Percentiles rank a stretch among this genome's conserved stretches.
Conservation (phyloP, 2,113 vertebrate genomes). For the Rhinoderma darwinii region DNA sequence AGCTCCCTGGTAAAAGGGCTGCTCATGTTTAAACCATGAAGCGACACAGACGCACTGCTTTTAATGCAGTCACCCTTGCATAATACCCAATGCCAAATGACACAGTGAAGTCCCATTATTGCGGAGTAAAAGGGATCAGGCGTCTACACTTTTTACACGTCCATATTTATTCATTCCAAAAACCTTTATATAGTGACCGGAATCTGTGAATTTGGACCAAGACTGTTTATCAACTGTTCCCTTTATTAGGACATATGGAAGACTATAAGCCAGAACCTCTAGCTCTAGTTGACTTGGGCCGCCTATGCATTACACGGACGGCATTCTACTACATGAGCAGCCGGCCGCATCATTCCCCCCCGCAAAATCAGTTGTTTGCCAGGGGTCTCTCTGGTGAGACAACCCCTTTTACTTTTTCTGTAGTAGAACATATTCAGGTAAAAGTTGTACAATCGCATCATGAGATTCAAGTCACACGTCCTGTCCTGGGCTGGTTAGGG, state of each 20-base stretch:
- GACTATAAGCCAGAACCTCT: no score
- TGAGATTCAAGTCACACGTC: no score
- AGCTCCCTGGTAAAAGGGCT: constrained; percentile 1
- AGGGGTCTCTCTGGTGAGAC: no score
- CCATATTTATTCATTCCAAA: not conserved
- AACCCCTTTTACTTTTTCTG: no score
- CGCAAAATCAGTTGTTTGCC: no score
- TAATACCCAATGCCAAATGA: not conserved
- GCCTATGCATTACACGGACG: no score
- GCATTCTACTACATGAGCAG: no score
- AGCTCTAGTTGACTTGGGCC: no score
- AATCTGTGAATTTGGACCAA: not conserved
- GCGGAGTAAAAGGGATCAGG: not conserved
- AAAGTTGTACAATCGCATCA: no score
- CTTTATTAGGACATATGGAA: not conserved
- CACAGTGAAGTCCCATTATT: not conserved
- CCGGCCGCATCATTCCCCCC: no score
- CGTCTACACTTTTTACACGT: not conserved
- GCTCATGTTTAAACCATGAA: constrained; percentile 43
- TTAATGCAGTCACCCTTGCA: constrained; percentile 41
- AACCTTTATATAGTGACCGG: not conserved
- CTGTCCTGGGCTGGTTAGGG: no score
- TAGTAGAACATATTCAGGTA: no score
- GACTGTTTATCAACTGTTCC: not conserved
- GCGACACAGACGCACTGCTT: not conserved